Evolutionary conservation across 2,113 vertebrate species (phyloP).

Genomic region (Melospiza melodia): DNA sequence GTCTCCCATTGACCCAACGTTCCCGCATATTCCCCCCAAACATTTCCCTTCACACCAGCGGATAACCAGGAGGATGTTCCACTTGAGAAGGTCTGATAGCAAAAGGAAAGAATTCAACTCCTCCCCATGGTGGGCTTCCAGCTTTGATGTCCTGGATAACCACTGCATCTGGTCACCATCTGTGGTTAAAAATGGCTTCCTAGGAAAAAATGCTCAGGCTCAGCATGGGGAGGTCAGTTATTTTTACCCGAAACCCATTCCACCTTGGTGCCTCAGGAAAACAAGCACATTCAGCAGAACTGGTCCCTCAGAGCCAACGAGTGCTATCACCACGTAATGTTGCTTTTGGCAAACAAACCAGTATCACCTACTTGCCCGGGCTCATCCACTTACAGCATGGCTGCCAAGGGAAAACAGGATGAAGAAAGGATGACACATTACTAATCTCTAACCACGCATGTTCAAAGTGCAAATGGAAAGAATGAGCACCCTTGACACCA

Average conservation of each 20-base stretch:
- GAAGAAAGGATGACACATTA: slow-evolving; percentile 49
- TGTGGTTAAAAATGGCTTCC: background rate
- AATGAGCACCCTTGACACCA: slow-evolving; percentile 25
- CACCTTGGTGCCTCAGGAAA: background rate
- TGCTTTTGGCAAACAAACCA: slow-evolving; percentile 41
- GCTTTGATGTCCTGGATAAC: background rate
- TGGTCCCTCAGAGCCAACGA: background rate
- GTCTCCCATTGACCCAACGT: background rate
- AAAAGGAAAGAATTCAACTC: slow-evolving; percentile 7
- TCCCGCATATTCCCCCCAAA: background rate
- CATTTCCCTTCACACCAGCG: background rate
- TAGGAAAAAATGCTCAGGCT: background rate
- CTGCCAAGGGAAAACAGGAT: slow-evolving; percentile 51
- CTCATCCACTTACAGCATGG: slow-evolving; percentile 6
- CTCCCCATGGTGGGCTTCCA: background rate
- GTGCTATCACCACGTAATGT: background rate
- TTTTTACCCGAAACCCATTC: slow-evolving; percentile 11
- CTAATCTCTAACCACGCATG: slow-evolving; percentile 6
- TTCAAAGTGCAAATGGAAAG: slow-evolving; percentile 47
- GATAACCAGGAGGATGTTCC: background rate
- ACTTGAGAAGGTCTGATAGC: background rate
- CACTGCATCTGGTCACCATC: background rate
- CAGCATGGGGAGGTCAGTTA: background rate
- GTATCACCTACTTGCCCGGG: slow-evolving; percentile 41
- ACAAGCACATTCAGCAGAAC: slow-evolving; percentile 20